Evolutionary conservation across 2,113 vertebrate genomes (phyloP).

Genomic region (Mobula hypostoma): DNA sequence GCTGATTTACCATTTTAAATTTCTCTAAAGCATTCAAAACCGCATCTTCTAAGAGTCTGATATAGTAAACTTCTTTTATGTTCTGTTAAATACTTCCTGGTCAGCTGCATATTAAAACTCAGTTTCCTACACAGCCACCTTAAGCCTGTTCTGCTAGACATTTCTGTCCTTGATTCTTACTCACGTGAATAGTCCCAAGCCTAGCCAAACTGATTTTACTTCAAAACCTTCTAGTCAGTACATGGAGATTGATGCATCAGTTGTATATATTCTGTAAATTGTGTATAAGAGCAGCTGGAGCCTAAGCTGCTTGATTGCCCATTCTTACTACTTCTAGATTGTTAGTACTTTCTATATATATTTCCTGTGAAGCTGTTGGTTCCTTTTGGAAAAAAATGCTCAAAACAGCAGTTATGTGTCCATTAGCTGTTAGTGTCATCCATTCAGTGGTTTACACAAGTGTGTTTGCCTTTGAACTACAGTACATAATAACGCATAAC

Average conservation of each 20-base stretch:
- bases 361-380: not conserved
- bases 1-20: not conserved
- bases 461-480: not conserved
- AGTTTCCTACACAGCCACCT: not conserved
- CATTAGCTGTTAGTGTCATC: not conserved
- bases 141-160: not conserved
- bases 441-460: not conserved
- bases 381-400: not conserved
- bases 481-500: not conserved
- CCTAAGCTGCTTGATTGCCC: not conserved
- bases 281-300: not conserved
- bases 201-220: not conserved
- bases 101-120: not conserved
- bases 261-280: not conserved
- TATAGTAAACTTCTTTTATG: not conserved
- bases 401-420: not conserved
- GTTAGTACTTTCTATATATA: not conserved
- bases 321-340: not conserved
- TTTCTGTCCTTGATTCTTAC: not conserved
- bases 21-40: not conserved
- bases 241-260: not conserved
- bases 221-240: not conserved
- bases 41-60: not conserved
- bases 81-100: not conserved
- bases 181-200: not conserved